A percentile compares a stretch with the other conserved stretches of the same genome.
phyloP scores from a whole-genome alignment of 64 coral and sea anemone genomes.

The Montipora efflorescens region DNA sequence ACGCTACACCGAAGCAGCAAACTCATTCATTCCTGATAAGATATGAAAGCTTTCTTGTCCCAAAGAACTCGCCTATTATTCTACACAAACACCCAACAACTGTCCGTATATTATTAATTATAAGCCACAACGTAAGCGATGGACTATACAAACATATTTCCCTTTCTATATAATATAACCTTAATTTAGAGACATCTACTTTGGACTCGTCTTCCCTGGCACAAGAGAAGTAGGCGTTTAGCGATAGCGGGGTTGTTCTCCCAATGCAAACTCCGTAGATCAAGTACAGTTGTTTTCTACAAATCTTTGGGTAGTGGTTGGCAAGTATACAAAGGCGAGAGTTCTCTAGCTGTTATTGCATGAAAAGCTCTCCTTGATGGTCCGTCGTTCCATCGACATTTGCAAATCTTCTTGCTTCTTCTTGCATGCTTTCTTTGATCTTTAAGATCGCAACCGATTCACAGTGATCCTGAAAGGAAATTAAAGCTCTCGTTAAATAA shows the following conservation, averaged over 20 bases:
- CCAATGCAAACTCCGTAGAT: neutral
- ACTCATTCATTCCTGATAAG: no score
- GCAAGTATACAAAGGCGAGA: constrained; percentile 25
- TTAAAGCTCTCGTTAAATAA: no score
- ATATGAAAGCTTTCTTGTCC: no score
- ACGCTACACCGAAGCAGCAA: no score
- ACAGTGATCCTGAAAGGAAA: constrained; percentile 59
- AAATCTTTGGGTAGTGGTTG: constrained; percentile 22
- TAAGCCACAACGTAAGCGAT: no score
- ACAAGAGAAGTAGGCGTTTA: neutral
- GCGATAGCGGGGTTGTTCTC: neutral
- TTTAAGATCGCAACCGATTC: constrained; percentile 73
- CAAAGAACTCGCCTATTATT: no score
- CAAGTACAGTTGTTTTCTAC: constrained; percentile 13
- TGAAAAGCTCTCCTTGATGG: constrained; percentile 59
- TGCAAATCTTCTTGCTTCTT: constrained; percentile 79
- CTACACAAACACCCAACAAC: no score
- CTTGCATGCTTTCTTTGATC: constrained; percentile 78
- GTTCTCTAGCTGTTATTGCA: constrained; percentile 41
- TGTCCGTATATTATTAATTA: no score
- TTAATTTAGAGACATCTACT: constrained; percentile 49
- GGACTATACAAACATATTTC: no score
- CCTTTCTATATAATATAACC: neutral
- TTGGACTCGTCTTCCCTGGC: neutral
- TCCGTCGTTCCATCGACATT: constrained; percentile 36